Evolutionary conservation across 1,140 invertebrate species (phyloP).

Genomic region (Drosophila quadrilineata): DNA sequence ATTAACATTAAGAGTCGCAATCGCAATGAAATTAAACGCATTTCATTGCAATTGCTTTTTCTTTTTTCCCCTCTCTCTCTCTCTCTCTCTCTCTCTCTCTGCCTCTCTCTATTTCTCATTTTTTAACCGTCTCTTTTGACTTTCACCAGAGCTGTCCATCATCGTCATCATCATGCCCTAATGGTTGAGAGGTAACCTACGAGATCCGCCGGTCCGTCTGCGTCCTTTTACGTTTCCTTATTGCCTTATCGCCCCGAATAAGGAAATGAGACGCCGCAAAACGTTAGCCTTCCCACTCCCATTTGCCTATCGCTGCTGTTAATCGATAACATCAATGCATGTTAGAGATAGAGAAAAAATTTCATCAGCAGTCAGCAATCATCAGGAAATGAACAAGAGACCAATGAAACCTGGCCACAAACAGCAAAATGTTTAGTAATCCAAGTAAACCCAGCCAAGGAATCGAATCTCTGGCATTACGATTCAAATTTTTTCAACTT

Average conservation of each 20-base stretch:
- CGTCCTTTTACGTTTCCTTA: conserved; percentile 47
- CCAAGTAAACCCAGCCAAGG: conserved; percentile 38
- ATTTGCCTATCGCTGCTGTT: too few species aligned
- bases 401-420: conserved; percentile 49
- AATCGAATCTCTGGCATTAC: conserved; percentile 31
- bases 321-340: conserved; percentile 58
- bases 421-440: conserved; percentile 23
- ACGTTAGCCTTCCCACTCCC: conserved; percentile 27
- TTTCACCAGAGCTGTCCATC: conserved; percentile 22
- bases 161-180: neutral
- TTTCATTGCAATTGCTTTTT: conserved; percentile 52
- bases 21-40: conserved; percentile 67
- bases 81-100: too few species aligned
- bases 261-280: conserved; percentile 62
- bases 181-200: too few species aligned
- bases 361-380: conserved; percentile 60
- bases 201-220: too few species aligned
- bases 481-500: conserved; percentile 9
- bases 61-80: too few species aligned
- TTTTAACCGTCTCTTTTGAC: too few species aligned
- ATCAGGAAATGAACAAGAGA: conserved; percentile 55
- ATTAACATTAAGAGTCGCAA: conserved; percentile 68
- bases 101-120: too few species aligned
- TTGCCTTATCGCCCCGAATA: conserved; percentile 33
- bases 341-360: conserved; percentile 27